These are phyloP conservation scores for Cochlearius cochlearius DNA, from an alignment of 2,113 vertebrate genomes.

Conservation along the genomic window DNA sequence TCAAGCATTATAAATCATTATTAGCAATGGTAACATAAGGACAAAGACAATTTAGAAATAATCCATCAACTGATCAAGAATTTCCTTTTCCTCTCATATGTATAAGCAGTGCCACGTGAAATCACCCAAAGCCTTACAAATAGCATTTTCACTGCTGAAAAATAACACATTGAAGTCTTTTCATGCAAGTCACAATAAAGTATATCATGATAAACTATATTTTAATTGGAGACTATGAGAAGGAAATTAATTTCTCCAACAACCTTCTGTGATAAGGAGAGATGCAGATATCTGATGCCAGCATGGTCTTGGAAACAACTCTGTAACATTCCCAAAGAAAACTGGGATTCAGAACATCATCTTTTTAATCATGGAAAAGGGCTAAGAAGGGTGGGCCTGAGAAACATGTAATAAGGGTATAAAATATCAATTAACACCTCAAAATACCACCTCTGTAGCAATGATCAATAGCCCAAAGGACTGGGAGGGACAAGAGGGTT, in stretches of 20 bases:
- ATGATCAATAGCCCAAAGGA: background rate
- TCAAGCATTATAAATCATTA: conserved; percentile 39
- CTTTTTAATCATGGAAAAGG: background rate
- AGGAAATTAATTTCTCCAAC: conserved; percentile 14
- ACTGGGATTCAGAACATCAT: background rate
- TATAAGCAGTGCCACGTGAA: background rate
- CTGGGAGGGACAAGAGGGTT: background rate
- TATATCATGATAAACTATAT: background rate
- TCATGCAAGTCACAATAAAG: background rate
- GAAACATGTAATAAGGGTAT: background rate
- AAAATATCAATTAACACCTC: background rate
- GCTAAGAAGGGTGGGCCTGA: background rate
- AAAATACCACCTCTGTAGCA: background rate
- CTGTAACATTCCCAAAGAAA: background rate
- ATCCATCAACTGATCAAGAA: conserved; percentile 29
- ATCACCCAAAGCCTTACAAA: background rate
- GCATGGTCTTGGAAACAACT: background rate
- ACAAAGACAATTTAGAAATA: conserved; percentile 41
- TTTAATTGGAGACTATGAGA: conserved; percentile 12
- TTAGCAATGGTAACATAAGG: conserved; percentile 11
- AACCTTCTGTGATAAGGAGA: background rate
- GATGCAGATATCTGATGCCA: background rate
- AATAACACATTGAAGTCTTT: background rate
- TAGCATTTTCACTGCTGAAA: background rate
- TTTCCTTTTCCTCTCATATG: background rate